Conservation (phyloP, 2,888 invertebrate species). For the Philereme transversata region DNA sequence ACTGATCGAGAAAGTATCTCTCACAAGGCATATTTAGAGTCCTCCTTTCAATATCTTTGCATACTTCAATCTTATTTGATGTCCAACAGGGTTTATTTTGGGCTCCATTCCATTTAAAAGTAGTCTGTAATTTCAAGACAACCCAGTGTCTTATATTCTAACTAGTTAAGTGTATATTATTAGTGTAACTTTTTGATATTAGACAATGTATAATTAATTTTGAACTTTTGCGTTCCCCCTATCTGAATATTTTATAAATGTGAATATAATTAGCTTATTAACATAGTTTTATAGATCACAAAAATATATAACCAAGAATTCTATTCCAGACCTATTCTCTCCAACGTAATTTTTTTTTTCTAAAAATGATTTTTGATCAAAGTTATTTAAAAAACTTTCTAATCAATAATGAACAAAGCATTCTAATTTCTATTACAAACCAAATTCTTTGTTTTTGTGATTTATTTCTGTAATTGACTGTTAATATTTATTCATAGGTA, state of each 20-base stretch:
- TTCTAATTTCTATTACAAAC: constrained; percentile 22
- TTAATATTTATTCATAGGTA: constrained; percentile 52
- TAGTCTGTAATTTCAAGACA: background rate
- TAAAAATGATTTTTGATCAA: background rate
- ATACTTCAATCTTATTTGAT: background rate
- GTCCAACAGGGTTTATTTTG: background rate
- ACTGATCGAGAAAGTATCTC: no score
- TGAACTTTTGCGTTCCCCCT: constrained; percentile 6
- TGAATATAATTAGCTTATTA: background rate
- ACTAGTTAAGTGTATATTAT: constrained; percentile 12
- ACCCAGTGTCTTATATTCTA: constrained; percentile 10
- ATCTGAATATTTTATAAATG: background rate
- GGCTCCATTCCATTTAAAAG: background rate
- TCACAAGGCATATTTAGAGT: no score
- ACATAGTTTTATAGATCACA: background rate
- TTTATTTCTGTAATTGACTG: constrained; percentile 26
- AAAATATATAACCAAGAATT: no score
- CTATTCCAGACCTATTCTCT: no score
- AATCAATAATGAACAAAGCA: no score
- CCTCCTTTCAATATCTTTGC: background rate
- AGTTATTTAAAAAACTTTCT: background rate
- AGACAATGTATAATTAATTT: constrained; percentile 16
- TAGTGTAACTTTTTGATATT: constrained; percentile 10
- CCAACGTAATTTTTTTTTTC: no score
- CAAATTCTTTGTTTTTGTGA: constrained; percentile 16